Evolutionary conservation across 2,113 vertebrate species (phyloP).

Genomic region (Mormyrus lacerda): DNA sequence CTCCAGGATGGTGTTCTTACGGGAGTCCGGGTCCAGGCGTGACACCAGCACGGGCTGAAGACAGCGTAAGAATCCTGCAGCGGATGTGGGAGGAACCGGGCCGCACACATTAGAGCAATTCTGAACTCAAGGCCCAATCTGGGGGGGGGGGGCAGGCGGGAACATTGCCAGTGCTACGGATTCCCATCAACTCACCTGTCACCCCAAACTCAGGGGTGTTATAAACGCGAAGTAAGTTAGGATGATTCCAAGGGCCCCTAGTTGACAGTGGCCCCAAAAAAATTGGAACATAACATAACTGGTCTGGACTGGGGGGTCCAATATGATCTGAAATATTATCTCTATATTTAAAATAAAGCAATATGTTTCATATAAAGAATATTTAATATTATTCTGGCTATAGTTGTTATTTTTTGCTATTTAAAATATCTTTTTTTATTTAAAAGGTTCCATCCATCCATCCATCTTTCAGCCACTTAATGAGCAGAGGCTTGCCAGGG

Average conservation of each 20-base stretch:
- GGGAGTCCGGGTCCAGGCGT: constrained; percentile 82
- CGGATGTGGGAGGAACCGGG: not conserved
- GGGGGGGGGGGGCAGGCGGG: too few relatives aligned
- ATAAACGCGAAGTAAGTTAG: not conserved
- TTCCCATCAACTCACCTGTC: not conserved
- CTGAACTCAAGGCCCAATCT: not conserved
- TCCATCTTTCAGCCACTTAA: not conserved
- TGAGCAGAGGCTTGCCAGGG: not conserved
- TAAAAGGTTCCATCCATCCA: too few relatives aligned
- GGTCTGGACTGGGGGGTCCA: too few relatives aligned
- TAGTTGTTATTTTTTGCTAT: not conserved
- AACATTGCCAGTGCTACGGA: not conserved
- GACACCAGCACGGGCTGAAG: constrained; percentile 87
- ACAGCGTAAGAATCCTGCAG: constrained; percentile 62
- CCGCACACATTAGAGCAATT: not conserved
- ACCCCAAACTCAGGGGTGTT: not conserved
- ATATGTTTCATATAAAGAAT: not conserved
- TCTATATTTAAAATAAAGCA: too few relatives aligned
- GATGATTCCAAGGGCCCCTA: not conserved
- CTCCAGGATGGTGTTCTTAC: constrained; percentile 82
- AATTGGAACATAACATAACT: not conserved
- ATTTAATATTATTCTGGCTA: not conserved
- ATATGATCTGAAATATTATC: too few relatives aligned
- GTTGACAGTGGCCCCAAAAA: not conserved
- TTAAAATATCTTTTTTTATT: not conserved